Evolutionary conservation across 2,888 invertebrate genomes (phyloP), one percentile per base, ranked within the genome.

Genomic region (Peribatodes rhomboidaria): DNA sequence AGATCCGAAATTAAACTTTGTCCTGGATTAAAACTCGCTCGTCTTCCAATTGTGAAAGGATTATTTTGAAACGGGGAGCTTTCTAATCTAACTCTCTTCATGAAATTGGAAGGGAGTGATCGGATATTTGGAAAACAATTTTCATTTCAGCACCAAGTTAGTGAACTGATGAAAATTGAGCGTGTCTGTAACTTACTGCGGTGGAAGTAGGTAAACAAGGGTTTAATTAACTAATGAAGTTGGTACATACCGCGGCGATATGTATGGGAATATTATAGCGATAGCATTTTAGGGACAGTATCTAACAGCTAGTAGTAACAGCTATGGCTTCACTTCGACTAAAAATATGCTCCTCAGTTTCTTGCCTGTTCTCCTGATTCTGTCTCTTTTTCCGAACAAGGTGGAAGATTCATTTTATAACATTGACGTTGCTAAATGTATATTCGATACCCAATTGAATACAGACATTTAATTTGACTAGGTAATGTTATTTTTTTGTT

Each of bases 71-170:
- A 37, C 31, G 59, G 50, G 35, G 53, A 55, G 54, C 35, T 42
- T 56, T 55, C 44, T 55, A 42, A 63, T 60, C 46, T 46, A 47
- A 56, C 49, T 33, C 27, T 50, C 55, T 61, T 55, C 11, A 56
- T 46, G 39, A 63, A 63, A 59, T 54, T 64, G 61, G 47, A 50
- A 61, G 44, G 39, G 58, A 64, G 22, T 64, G 49, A 53, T 54
- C 52, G 46, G 66, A 39, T 63, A 67, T 65, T 64, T 59, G 55
- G 62, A 62, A 70, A 69, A 71, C 61, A 67, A 69, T 69, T 70
- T 70, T 63, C 61, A 58, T 66, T 66, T 55, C 6, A 31, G 4
- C 41, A 50, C 44, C 50, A 60, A 57, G 64, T 67, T 61, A 58
- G 56, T 41, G 18, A 50, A 39, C 42, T 33, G 31, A 55, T 44